Percentiles rank a stretch among this genome's conserved stretches.
Conservation (phyloP, 2,888 invertebrate species). For the Pocota personata region DNA sequence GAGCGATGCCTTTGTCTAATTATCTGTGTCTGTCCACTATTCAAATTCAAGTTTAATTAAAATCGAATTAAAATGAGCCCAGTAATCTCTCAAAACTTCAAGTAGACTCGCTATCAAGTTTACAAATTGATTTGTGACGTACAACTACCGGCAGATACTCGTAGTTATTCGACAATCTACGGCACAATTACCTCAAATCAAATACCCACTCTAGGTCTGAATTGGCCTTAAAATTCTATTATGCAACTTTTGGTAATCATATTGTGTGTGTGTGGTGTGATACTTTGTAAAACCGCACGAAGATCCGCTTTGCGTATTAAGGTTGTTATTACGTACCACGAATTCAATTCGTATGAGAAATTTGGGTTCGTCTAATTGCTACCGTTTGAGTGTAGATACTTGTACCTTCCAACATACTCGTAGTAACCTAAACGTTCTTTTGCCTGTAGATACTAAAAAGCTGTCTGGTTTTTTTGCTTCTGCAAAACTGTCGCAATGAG, state of each 20-base stretch:
- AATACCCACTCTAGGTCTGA: slow-evolving; percentile 22
- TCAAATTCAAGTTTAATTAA: slow-evolving; percentile 28
- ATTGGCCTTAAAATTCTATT: slow-evolving; percentile 49
- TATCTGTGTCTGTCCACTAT: neutral
- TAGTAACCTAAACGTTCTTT: slow-evolving; percentile 49
- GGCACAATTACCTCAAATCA: slow-evolving; percentile 24
- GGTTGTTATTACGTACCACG: slow-evolving; percentile 21
- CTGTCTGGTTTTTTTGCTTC: no score
- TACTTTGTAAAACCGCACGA: slow-evolving; percentile 49
- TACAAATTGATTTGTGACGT: slow-evolving; percentile 13
- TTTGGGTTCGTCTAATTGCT: slow-evolving; percentile 27
- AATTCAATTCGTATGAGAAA: slow-evolving; percentile 23
- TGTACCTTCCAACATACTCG: neutral
- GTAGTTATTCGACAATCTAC: neutral
- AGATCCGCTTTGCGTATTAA: slow-evolving; percentile 55
- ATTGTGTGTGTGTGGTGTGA: neutral
- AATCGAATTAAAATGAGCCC: slow-evolving; percentile 12
- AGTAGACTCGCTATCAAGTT: slow-evolving; percentile 11
- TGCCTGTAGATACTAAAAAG: no score
- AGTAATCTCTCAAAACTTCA: neutral
- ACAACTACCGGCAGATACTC: neutral
- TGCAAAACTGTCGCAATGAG: slow-evolving; percentile 28
- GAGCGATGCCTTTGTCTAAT: neutral
- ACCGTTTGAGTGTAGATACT: slow-evolving; percentile 10
- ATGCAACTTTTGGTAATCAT: slow-evolving; percentile 26